Percentiles rank a stretch among this genome's conserved stretches.
Evolutionary conservation across 2,113 vertebrate species (phyloP).

Genomic region (Alouatta palliata): DNA sequence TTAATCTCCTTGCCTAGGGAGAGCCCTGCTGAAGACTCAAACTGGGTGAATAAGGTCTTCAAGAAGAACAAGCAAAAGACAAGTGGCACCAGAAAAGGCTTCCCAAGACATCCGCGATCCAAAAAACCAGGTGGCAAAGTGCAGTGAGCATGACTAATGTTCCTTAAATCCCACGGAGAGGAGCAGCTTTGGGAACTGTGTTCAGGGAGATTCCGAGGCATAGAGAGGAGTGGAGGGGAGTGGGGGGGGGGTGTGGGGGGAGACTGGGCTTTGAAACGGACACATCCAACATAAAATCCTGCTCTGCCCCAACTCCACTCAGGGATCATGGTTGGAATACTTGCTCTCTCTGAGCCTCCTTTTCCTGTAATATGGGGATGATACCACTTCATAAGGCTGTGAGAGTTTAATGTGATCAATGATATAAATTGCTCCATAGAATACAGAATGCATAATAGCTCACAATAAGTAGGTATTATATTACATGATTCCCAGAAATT

Average conservation of each 20-base stretch:
- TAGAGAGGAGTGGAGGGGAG: too few species aligned
- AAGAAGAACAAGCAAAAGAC: slow-evolving; percentile 56
- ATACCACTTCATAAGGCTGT: background rate
- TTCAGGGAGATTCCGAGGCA: background rate
- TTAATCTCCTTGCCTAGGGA: slow-evolving; percentile 42
- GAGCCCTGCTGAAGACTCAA: background rate
- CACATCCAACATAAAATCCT: too few species aligned
- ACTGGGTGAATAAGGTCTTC: background rate
- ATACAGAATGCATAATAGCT: background rate
- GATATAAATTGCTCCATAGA: background rate
- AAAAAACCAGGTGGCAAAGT: background rate
- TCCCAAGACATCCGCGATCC: background rate
- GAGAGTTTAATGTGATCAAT: background rate
- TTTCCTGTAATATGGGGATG: background rate
- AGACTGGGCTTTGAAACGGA: background rate
- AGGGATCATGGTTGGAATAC: background rate
- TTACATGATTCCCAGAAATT: background rate
- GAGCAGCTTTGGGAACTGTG: accelerated
- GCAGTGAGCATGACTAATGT: slow-evolving; percentile 30
- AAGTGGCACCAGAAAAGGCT: background rate
- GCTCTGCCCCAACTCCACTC: background rate
- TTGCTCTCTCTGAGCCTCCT: background rate
- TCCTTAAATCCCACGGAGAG: background rate
- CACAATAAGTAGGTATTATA: background rate
- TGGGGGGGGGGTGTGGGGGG: accelerated